A percentile compares a stretch with the other conserved stretches of the same genome.
Conservation (phyloP, 2,888 invertebrate genomes). For the Apamea sordens region DNA sequence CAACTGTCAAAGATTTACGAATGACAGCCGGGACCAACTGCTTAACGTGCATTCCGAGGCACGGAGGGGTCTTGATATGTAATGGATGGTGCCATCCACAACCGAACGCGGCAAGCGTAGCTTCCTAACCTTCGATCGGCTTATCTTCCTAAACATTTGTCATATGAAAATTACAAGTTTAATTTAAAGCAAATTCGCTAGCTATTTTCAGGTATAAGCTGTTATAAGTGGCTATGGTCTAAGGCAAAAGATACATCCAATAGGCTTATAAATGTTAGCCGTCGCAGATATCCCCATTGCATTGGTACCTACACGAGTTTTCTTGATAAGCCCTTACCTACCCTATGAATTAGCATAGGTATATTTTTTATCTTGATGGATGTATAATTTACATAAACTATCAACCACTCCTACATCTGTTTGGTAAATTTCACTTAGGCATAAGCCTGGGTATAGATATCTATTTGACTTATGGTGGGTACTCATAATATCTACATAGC, state of each 20-base stretch:
- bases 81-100: too few species aligned
- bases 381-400: background rate
- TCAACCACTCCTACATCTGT: background rate
- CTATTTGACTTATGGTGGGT: background rate
- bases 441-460: background rate
- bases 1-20: too few species aligned
- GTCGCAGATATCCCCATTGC: background rate
- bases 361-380: conserved; percentile 16
- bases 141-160: too few species aligned
- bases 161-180: background rate
- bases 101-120: too few species aligned
- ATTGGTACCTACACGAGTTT: background rate
- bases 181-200: background rate
- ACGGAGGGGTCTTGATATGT: too few species aligned
- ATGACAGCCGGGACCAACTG: too few species aligned
- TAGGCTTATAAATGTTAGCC: background rate
- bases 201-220: background rate
- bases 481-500: background rate
- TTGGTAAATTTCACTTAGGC: background rate
- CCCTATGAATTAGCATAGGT: background rate
- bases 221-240: too few species aligned
- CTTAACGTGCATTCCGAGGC: too few species aligned
- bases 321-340: background rate
- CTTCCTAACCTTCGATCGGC: too few species aligned
- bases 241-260: background rate